Conservation (phyloP, 2,113 vertebrate species). For the Ophiodon elongatus region DNA sequence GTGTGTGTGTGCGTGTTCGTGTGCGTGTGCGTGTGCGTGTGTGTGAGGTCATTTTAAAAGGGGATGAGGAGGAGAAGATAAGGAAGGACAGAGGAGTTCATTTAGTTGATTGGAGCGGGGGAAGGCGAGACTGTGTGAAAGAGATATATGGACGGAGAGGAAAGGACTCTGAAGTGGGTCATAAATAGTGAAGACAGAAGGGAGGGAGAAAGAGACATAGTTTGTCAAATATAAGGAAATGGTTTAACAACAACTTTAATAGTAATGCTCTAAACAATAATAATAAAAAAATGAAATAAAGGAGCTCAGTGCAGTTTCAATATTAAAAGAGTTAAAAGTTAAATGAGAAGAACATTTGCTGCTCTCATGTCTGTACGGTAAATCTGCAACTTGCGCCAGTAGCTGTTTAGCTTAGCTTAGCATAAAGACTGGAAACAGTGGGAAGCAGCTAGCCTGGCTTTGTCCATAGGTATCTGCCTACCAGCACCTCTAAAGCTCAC, state of each 20-base stretch:
- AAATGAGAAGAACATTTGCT: background rate
- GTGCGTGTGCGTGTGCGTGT: slow-evolving; percentile 3
- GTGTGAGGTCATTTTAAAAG: slow-evolving; percentile 43
- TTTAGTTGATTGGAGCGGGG: slow-evolving; percentile 59
- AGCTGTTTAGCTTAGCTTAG: background rate
- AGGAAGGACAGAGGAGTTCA: slow-evolving; percentile 33
- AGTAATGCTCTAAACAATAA: background rate
- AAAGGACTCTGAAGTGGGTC: slow-evolving; percentile 51
- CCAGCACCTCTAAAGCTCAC: background rate
- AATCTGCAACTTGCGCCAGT: background rate
- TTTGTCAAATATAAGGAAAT: background rate
- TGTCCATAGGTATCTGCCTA: background rate
- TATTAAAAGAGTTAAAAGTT: background rate
- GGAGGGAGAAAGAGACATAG: background rate
- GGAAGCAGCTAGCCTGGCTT: background rate
- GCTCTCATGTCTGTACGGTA: background rate
- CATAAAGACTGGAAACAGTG: background rate
- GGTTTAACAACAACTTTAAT: background rate
- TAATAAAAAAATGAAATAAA: background rate
- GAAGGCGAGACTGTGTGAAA: slow-evolving; percentile 39
- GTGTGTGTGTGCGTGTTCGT: slow-evolving; percentile 20
- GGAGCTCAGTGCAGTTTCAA: background rate
- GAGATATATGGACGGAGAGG: slow-evolving; percentile 40
- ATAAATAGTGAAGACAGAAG: slow-evolving; percentile 43
- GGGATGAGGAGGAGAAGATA: slow-evolving; percentile 37